Evolutionary conservation across 2,888 invertebrate genomes (phyloP).

Genomic region (Agapostemon virescens): DNA sequence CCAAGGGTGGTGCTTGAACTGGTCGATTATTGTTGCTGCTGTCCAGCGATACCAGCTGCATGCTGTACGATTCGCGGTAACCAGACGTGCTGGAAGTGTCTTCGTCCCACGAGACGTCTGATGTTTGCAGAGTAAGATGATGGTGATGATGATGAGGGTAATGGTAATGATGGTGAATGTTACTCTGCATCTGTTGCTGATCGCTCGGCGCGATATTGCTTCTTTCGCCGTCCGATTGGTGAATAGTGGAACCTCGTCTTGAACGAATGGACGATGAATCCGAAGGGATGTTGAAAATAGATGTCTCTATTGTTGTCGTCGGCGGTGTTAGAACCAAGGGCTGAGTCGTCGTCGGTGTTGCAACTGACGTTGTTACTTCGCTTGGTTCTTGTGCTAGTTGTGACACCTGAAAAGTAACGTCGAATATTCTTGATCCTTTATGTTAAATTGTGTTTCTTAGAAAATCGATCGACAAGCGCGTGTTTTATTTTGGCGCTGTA

Average conservation of each 20-base stretch:
- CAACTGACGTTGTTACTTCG: background rate
- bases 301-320: slow-evolving; percentile 59
- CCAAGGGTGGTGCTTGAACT: slow-evolving; percentile 82
- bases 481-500: no score
- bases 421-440: background rate
- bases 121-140: slow-evolving; percentile 75
- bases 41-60: slow-evolving; percentile 84
- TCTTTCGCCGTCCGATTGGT: slow-evolving; percentile 65
- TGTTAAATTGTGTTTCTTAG: background rate
- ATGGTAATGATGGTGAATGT: slow-evolving; percentile 56
- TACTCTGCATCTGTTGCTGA: slow-evolving; percentile 60
- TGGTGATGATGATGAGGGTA: slow-evolving; percentile 68
- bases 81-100: slow-evolving; percentile 92
- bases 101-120: slow-evolving; percentile 91
- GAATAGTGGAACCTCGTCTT: slow-evolving; percentile 66
- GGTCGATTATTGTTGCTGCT: slow-evolving; percentile 79
- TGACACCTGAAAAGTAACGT: slow-evolving; percentile 34
- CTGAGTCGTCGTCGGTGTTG: slow-evolving; percentile 22
- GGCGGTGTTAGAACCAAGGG: slow-evolving; percentile 55
- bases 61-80: slow-evolving; percentile 87
- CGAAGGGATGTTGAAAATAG: slow-evolving; percentile 69
- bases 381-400: slow-evolving; percentile 51
- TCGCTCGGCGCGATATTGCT: slow-evolving; percentile 55
- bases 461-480: no score
- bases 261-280: slow-evolving; percentile 73